Conservation (phyloP, 2,113 vertebrate genomes). For the Tetrax tetrax region DNA sequence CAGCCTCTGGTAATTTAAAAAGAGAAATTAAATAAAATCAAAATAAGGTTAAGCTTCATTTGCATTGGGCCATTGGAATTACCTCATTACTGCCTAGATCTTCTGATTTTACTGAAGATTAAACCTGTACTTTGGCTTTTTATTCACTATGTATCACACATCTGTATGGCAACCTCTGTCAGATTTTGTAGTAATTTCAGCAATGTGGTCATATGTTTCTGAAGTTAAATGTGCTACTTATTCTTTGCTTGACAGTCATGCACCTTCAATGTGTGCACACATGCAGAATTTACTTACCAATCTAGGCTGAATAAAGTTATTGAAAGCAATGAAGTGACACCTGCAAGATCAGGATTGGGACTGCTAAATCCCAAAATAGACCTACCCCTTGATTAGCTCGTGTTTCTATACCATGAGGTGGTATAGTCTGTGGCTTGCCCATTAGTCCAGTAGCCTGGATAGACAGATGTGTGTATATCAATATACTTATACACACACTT, state of each 20-base stretch:
- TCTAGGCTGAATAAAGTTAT: background rate
- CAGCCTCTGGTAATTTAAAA: background rate
- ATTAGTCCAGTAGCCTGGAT: background rate
- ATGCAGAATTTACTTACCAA: background rate
- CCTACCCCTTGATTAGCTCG: background rate
- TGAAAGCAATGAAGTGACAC: background rate
- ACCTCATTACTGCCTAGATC: background rate
- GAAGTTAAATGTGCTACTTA: background rate
- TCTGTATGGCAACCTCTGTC: background rate
- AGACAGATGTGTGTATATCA: background rate
- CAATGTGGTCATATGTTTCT: background rate
- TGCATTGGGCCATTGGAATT: background rate
- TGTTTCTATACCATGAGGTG: background rate
- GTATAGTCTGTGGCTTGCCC: background rate
- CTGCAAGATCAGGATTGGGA: background rate
- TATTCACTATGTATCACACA: background rate
- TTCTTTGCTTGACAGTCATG: background rate
- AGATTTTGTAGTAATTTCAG: background rate
- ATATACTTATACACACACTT: background rate
- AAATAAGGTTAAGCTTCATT: background rate
- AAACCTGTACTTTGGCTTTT: background rate
- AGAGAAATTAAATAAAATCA: background rate
- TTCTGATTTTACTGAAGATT: background rate
- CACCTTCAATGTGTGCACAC: background rate
- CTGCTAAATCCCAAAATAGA: background rate